A percentile compares a stretch with the other conserved stretches of the same genome.
These are phyloP conservation scores for Acanthosepion esculentum DNA, from an alignment of 2,888 invertebrate species.

Conservation along the genomic window DNA sequence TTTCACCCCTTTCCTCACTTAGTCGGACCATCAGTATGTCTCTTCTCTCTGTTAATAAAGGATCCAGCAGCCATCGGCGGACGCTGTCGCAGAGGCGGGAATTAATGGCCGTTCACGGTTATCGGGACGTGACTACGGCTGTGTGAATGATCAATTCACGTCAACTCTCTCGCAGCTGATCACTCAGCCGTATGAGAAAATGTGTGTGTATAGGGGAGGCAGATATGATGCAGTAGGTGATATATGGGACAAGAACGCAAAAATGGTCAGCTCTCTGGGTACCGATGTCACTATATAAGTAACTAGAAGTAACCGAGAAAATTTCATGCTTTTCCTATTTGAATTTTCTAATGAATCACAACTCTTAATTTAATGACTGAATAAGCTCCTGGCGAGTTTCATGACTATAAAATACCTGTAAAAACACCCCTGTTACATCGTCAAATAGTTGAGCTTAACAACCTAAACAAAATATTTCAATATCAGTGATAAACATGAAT, in stretches of 20 bases:
- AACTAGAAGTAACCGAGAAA: no score
- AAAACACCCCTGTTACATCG: no score
- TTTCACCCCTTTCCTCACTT: neutral
- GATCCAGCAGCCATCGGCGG: neutral
- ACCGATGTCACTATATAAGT: no score
- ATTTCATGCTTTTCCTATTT: no score
- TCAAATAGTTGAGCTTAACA: no score
- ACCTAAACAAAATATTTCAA: no score
- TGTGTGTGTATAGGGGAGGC: neutral
- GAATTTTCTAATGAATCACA: no score
- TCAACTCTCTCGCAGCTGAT: neutral
- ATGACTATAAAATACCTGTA: no score
- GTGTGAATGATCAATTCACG: neutral
- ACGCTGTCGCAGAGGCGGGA: neutral
- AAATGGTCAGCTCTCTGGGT: no score
- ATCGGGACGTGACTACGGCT: conserved; percentile 8
- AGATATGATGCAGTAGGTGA: neutral
- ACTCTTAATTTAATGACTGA: no score
- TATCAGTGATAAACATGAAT: no score
- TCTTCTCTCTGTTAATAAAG: conserved; percentile 17
- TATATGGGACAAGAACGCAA: neutral
- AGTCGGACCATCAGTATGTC: neutral
- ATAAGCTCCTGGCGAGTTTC: no score
- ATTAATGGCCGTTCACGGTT: neutral
- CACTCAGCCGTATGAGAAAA: neutral